Conservation (phyloP, 92 coral and sea anemone species). For the Pocillopora meandrina region DNA sequence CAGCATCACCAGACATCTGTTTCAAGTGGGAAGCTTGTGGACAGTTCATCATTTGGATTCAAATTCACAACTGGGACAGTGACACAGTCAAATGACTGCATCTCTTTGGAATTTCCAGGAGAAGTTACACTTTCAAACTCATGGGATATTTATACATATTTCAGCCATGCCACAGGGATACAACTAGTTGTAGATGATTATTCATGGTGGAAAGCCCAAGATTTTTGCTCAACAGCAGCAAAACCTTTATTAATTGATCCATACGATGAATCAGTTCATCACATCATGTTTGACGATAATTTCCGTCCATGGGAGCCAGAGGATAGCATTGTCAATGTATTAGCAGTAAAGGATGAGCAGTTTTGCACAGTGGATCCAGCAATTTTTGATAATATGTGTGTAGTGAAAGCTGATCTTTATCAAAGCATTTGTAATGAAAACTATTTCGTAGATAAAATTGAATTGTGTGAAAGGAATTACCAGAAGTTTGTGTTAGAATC, state of each 20-base stretch:
- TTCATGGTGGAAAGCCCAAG: slow-evolving; percentile 69
- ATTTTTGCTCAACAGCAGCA: slow-evolving; percentile 55
- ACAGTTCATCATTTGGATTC: slow-evolving; percentile 7
- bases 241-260: slow-evolving; percentile 74
- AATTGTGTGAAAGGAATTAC: slow-evolving; percentile 66
- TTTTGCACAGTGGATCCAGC: slow-evolving; percentile 62
- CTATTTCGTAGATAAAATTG: slow-evolving; percentile 72
- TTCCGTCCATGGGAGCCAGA: slow-evolving; percentile 77
- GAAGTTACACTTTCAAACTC: slow-evolving; percentile 10
- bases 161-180: slow-evolving; percentile 58
- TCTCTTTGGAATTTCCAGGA: slow-evolving; percentile 45
- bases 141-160: slow-evolving; percentile 49
- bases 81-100: slow-evolving; percentile 39
- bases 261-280: slow-evolving; percentile 65
- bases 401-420: slow-evolving; percentile 73
- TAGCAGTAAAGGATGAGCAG: slow-evolving; percentile 36
- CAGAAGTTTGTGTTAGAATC: slow-evolving; percentile 23
- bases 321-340: slow-evolving; percentile 68
- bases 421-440: slow-evolving; percentile 71
- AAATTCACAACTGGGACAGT: slow-evolving; percentile 55
- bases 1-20: neutral
- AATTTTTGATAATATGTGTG: slow-evolving; percentile 64
- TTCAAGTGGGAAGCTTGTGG: neutral
- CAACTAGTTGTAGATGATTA: slow-evolving; percentile 71
- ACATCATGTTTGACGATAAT: slow-evolving; percentile 85